Conservation (phyloP, 2,113 vertebrate species). For the Chlamydotis undulata region DNA sequence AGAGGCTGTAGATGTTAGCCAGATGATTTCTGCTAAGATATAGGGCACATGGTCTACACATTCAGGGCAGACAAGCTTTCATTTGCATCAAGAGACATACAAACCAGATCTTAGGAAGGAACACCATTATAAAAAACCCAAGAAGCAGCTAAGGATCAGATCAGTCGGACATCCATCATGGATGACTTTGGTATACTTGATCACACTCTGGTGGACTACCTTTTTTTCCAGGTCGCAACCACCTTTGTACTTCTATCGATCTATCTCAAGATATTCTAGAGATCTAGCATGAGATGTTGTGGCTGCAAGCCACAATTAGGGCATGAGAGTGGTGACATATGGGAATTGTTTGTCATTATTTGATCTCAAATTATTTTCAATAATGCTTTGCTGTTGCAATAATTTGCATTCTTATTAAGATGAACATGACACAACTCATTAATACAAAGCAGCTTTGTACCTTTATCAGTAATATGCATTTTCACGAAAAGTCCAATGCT, state of each 20-base stretch:
- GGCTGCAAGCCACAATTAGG: neutral
- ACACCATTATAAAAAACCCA: neutral
- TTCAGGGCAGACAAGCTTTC: neutral
- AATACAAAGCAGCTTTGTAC: neutral
- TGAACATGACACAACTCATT: neutral
- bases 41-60: accelerated
- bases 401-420: constrained; percentile 43
- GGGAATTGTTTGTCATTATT: neutral
- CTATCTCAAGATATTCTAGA: neutral
- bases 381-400: neutral
- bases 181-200: neutral
- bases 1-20: neutral
- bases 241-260: neutral
- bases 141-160: neutral
- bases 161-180: neutral
- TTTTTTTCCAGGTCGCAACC: neutral
- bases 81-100: neutral
- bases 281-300: neutral
- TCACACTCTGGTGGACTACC: neutral
- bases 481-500: neutral
- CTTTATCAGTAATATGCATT: neutral
- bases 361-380: constrained; percentile 5
- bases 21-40: neutral
- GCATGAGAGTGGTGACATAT: neutral
- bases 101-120: neutral